Evolutionary conservation across 1,140 invertebrate genomes (phyloP), one percentile per base, ranked within the genome.

Genomic region (Aphidius ervi): DNA sequence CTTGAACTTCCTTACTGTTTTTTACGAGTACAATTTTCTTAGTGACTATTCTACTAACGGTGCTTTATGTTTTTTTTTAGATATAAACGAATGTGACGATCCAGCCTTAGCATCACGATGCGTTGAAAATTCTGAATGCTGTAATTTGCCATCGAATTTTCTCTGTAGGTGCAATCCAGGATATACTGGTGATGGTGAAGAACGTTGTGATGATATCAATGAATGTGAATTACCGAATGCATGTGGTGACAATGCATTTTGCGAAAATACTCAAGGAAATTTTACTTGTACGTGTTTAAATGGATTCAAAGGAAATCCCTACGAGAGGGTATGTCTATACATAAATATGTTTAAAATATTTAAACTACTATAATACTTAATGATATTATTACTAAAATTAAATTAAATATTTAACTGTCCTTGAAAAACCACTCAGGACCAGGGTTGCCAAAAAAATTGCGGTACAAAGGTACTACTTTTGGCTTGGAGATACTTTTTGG

Each of bases 31-130:
- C 43, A 45, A 55, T 57, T 50, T 56, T 60, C 37, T 45, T 43
- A 63, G 42, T 57, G 47, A 42, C 43, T 45, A 50, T 61, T 43
- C 46, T 41, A 43, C 52, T 61, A 58, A 58, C 56, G 56, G 46
- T 65, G n/a, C n/a, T 46, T 60, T 42, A 54, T 42, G 42, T 37
- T 52, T 52, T 39, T 39, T 31, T 37, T 42, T 65, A 97, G 94
- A 97, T 82, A 94, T 96, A 75, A 89, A 97, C 78, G 94, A 97
- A 82, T 97, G 94, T 76, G 87, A 91, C 70, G 90, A 94, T 80
- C 93, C 93, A 55, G 79, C 81, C 50, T 82, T 95, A 63, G 85
- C 90, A 48, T 84, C 87, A 41, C 83, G 90, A 69, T 97, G 94
- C 79, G 93, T 94, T 45, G 83, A 88, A 72, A 95, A 97, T 77